Percentiles rank a stretch among this genome's conserved stretches.
Conservation (phyloP, 2,113 vertebrate genomes). For the Oreotrochilus melanogaster region DNA sequence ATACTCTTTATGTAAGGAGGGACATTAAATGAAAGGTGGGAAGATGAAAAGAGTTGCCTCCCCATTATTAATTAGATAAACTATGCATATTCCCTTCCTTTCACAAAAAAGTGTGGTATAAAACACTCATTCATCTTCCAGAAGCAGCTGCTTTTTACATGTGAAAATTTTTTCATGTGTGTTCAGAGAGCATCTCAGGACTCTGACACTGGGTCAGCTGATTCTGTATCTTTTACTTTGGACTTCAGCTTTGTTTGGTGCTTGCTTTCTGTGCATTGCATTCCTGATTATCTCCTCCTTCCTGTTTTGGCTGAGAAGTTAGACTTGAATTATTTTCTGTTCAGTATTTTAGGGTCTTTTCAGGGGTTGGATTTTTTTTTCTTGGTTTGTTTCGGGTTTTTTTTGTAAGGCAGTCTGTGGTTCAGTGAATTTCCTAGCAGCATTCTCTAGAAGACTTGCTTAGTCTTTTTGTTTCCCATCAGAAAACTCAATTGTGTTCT, state of each 20-base stretch:
- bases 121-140: background rate
- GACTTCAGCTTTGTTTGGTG: background rate
- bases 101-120: background rate
- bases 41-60: background rate
- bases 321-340: background rate
- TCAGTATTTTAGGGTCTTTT: background rate
- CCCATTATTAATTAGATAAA: background rate
- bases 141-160: background rate
- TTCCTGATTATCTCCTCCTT: background rate
- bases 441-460: background rate
- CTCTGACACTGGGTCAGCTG: background rate
- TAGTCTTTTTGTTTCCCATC: background rate
- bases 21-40: background rate
- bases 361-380: background rate
- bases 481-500: background rate
- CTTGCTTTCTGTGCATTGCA: background rate
- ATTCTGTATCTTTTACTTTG: background rate
- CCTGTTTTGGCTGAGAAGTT: background rate
- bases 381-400: no score
- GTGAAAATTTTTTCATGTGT: background rate
- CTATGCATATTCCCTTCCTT: background rate
- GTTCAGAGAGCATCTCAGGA: background rate
- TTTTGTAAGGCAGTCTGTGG: background rate
- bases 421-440: background rate
- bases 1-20: background rate